A percentile compares a stretch with the other conserved stretches of the same genome.
Conservation (phyloP, 2,113 vertebrate species). For the Crotalus viridis region DNA sequence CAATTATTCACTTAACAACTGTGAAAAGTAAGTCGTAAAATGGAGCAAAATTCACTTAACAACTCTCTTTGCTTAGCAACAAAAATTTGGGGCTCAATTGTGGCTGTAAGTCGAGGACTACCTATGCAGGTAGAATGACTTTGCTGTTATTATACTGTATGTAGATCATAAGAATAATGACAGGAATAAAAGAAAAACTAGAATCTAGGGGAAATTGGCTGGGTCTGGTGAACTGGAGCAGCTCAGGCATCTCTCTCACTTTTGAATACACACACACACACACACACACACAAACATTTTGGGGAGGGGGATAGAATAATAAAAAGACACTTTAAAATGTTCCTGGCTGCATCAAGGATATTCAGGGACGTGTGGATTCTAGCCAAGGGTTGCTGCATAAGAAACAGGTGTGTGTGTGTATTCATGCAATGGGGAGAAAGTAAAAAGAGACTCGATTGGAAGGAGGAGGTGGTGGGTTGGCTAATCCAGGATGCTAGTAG, state of each 20-base stretch:
- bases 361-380: background rate
- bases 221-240: background rate
- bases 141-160: background rate
- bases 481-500: conserved; percentile 22
- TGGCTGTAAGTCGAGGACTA: background rate
- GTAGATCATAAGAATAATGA: background rate
- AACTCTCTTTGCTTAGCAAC: background rate
- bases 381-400: conserved; percentile 4
- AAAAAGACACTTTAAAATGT: background rate
- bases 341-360: background rate
- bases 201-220: background rate
- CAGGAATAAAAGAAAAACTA: background rate
- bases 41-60: background rate
- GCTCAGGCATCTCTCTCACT: background rate
- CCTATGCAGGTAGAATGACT: background rate
- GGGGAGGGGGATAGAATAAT: background rate
- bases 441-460: background rate
- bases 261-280: background rate
- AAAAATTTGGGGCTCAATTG: background rate
- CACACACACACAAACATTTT: background rate
- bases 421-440: background rate
- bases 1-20: background rate
- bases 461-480: background rate
- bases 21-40: background rate
- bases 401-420: background rate